Evolutionary conservation across 2,888 invertebrate species (phyloP), one percentile per base, ranked within the genome.

Genomic region (Lasioglossum villosulum): DNA sequence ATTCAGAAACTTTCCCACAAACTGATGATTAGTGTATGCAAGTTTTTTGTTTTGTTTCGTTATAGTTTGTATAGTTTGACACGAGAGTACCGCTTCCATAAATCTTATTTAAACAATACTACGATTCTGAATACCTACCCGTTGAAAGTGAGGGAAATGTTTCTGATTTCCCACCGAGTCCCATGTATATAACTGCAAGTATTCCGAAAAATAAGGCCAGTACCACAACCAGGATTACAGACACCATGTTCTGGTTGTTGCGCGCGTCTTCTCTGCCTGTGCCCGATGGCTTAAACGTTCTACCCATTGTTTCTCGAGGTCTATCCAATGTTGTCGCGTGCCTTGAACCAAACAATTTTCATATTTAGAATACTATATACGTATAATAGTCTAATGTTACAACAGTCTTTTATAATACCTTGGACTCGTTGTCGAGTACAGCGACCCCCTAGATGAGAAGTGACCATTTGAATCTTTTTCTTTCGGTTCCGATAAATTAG

Each of bases 131-230:
- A 93, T 94, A 95, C 95, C 93, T 95, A 95, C 95, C 95, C 92
- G 92, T 87, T 89, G 94, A 90, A 83, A 94, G 90, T 37, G 95
- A 91, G 83, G 94, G 93, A 85, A 94, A 92, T 79, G 85, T 92
- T 56, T 95, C 94, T 48, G 92, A 88, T 91, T 95, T 95, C 85
- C 94, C 94, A 88, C 95, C 94, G 80, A 95, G 95, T 78, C 95
- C 95, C 86, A 95, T 90, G 90, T 95, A 95, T 86, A 95, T 93
- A 84, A 95, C 90, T 8, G 94, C 95, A 88, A 95, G 90, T 52
- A 93, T 90, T 76, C 93, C 92, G 85, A 95, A 95, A 92, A 95
- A 95, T 73, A 95, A 88, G 52, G 94, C 94, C 68, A 95, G 91
- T 34, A 95, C 94, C 48, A 93, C 89, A 68, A 95, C 93, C 80